Evolutionary conservation across 2,888 invertebrate species (phyloP).

Genomic region (Andrena chrysosceles): DNA sequence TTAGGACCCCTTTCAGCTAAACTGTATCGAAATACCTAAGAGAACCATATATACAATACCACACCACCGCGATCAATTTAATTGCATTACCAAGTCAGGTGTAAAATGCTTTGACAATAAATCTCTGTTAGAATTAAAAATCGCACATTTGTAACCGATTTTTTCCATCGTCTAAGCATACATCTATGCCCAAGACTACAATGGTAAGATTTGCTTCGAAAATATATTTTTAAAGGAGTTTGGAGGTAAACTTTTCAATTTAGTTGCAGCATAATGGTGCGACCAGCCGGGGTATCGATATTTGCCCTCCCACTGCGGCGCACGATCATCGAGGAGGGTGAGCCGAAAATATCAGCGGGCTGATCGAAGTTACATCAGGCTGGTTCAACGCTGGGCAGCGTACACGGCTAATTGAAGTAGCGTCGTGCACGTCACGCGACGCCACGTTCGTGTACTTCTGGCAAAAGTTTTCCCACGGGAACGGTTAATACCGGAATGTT

Average conservation of each 20-base stretch:
- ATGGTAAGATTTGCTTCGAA: neutral
- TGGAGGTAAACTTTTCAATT: no score
- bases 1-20: no score
- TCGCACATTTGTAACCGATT: no score
- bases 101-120: no score
- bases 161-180: no score
- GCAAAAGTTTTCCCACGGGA: constrained; percentile 53
- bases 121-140: no score
- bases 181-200: no score
- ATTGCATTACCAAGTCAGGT: no score
- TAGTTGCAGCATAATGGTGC: neutral
- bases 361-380: constrained; percentile 36
- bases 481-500: constrained; percentile 65
- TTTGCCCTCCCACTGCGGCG: neutral
- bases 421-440: constrained; percentile 57
- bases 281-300: constrained; percentile 3
- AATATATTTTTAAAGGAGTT: neutral
- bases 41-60: no score
- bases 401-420: constrained; percentile 68
- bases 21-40: no score
- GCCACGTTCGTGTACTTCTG: constrained; percentile 26
- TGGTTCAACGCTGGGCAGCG: constrained; percentile 27
- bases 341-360: constrained; percentile 30
- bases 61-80: no score
- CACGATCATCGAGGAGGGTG: constrained; percentile 18